These are phyloP conservation scores for Lethenteron camtschaticum DNA, from an alignment of 2,113 vertebrate genomes.

Conservation along the genomic window DNA sequence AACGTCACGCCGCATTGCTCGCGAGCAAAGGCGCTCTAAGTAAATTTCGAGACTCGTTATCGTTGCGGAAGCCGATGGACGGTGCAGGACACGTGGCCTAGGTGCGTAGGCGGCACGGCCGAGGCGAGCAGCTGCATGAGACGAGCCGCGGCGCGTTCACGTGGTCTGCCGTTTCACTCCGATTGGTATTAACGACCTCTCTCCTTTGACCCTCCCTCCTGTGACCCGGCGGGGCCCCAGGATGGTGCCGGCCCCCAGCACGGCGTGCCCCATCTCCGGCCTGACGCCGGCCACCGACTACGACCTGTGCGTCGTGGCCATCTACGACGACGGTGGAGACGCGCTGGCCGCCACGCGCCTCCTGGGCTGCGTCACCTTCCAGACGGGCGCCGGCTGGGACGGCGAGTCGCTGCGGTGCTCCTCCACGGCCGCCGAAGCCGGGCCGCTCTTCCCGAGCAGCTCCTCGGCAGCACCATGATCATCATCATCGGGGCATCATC, in stretches of 20 bases:
- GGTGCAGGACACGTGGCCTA: too few species aligned
- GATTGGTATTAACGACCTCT: not conserved
- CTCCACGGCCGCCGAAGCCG: not conserved
- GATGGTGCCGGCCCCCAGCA: conserved; percentile 65
- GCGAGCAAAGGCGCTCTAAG: too few species aligned
- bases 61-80: too few species aligned
- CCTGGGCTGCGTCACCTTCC: conserved; percentile 61
- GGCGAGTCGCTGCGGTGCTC: conserved; percentile 1
- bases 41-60: too few species aligned
- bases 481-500: conserved; percentile 85
- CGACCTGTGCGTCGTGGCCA: conserved; percentile 62
- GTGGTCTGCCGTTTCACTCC: too few species aligned
- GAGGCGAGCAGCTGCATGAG: too few species aligned
- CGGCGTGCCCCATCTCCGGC: conserved; percentile 63
- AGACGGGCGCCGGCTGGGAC: conserved; percentile 26
- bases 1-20: too few species aligned
- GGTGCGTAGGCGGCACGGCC: too few species aligned
- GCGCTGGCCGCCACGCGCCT: conserved; percentile 48
- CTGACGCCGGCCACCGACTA: conserved; percentile 59
- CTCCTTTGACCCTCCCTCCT: not conserved
- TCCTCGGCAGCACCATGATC: conserved; percentile 80
- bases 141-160: too few species aligned
- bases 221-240: conserved; percentile 17
- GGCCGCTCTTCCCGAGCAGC: conserved; percentile 35
- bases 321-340: conserved; percentile 58